Evolutionary conservation across 2,113 vertebrate species (phyloP), one percentile per base, ranked within the genome.

Genomic region (Dolichotis patagonum): DNA sequence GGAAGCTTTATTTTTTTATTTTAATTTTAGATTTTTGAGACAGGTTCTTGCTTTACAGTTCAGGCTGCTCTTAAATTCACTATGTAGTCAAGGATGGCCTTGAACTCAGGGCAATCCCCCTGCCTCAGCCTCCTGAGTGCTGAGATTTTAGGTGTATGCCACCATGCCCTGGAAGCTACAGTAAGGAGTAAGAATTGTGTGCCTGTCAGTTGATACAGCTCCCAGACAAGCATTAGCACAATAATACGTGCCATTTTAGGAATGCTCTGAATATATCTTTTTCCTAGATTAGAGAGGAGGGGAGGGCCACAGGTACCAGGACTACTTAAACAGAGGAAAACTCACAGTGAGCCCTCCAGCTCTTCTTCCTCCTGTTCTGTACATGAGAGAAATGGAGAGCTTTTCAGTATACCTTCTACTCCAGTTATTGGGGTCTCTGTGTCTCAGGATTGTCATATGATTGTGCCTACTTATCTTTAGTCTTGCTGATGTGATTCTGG

Each of bases 151-250:
- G 73, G 12, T 77, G 73, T 77, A n/a, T 13, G 41, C 24, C 73
- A 9, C 67, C 67, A 38, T 46, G 41, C 73, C 38, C 41, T 46
- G 41, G 73, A 65, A 82, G 46, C 13, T 28, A 46, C 49, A 84
- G 24, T 63, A 54, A 38, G 60, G 63, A 95, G 60, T 43, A 85
- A 91, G 75, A 46, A 58, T 58, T 85, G 43, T 96, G 38, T 82
- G 38, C 62, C 28, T 86, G 43, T 94, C n/a, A 41, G 26, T 81
- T 67, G 43, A 32, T 77, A 52, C 4, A 88, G 46, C 26, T 63
- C 38, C 13, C 30, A 73, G 63, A 77, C 30, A 28, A 88, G 77
- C 41, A 77, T 69, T 69, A 86, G 90, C n/a, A 96, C 82, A 85
- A 67, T 80, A 28, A 62, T 58, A 84, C 32, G 3, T 56, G 17